Evolutionary conservation across 2,797 vertebrate genomes (phyloP).

Genomic region (Gorsachius magnificus): DNA sequence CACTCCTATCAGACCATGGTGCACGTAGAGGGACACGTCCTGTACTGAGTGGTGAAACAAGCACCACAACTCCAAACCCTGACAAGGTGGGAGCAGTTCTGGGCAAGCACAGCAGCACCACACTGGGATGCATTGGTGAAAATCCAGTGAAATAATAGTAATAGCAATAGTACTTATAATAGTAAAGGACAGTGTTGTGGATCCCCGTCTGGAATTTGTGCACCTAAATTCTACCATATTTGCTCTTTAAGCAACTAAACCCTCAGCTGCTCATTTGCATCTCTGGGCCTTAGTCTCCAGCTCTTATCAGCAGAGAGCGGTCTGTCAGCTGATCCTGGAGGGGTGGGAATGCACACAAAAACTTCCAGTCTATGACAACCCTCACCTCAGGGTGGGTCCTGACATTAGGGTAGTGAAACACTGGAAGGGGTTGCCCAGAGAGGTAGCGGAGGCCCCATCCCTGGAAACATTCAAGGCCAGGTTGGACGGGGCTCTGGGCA

Average conservation of each 20-base stretch:
- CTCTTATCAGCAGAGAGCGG: accelerated
- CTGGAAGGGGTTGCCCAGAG: no score
- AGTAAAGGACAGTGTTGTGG: background rate
- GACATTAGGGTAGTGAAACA: background rate
- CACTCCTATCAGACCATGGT: background rate
- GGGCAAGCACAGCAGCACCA: background rate
- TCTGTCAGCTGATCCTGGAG: background rate
- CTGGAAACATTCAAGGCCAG: no score
- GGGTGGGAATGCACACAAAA: background rate
- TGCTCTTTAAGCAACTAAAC: background rate
- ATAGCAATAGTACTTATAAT: background rate
- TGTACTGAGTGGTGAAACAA: background rate
- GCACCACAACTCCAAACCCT: background rate
- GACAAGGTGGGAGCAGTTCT: background rate
- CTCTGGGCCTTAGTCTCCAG: background rate
- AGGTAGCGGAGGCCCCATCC: no score
- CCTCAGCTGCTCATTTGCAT: background rate
- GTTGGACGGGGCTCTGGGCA: no score
- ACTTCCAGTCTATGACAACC: background rate
- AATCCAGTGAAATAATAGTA: background rate
- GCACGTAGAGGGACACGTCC: background rate
- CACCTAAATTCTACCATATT: background rate
- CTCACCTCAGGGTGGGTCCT: background rate
- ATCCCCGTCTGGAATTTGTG: background rate
- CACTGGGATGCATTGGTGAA: background rate